Evolutionary conservation across 2,797 vertebrate species (phyloP), one percentile per base, ranked within the genome.

Genomic region (Gymnopithys bicolor): DNA sequence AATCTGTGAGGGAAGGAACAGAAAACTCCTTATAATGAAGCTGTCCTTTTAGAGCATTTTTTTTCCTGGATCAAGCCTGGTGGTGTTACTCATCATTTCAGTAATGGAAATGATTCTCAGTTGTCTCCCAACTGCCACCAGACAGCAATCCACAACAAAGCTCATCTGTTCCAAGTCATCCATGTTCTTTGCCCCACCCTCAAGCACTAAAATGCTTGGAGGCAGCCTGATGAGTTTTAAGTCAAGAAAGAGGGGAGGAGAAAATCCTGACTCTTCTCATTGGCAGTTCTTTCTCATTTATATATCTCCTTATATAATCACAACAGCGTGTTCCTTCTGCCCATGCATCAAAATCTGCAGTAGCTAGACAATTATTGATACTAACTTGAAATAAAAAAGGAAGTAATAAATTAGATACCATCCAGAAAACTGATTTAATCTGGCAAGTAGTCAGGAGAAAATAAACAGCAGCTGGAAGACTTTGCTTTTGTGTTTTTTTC

Each of bases 381-480:
- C 12, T 63, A 90, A 81, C 18, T 32, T 80, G 32, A 82, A 91
- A 91, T 63, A 19, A 43, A 66, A 60, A 74, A 37, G 48, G 48
- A 69, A 84, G 33, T 66, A 90, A 73, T 78, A 30, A n/a, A 82
- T 93, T 81, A 82, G 33, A 45, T 60, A 87, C 5, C 17, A 84
- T 87, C 33, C 63, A 79, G 74, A 24, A 79, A 90, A 67, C 14
- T 37, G 58, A 76, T 75, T 90, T 92, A 21, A 74, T 84, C 46
- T 76, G n/a, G 51, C n/a, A 84, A 84, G 46, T 62, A 91, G 90
- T 91, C 91, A 91, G 52, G 33, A 81, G 59, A 82, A 92, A 86
- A 94, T 53, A 71, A 80, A 55, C 55, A 74, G 14, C 67, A 71
- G 18, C 49, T 77, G 68, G 30, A 82, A 75, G 41, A 39, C 22